A percentile compares a stretch with the other conserved stretches of the same genome.
Conservation (phyloP, 2,113 vertebrate genomes). For the Australoheros scitulus region DNA sequence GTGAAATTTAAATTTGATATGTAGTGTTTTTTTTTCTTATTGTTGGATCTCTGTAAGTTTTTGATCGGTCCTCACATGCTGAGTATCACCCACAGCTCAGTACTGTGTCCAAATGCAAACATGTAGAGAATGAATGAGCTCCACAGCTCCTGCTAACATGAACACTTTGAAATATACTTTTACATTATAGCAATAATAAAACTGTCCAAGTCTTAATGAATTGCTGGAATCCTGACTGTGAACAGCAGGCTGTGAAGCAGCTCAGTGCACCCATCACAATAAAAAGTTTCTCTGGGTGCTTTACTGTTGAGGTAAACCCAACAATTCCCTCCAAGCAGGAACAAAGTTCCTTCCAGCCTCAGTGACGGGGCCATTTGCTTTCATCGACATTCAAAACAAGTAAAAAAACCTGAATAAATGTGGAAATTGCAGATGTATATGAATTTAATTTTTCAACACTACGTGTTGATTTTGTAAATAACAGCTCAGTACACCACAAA, state of each 20-base stretch:
- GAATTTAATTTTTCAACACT: neutral
- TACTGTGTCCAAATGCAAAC: neutral
- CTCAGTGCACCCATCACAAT: neutral
- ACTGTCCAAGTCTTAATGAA: neutral
- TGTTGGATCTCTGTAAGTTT: neutral
- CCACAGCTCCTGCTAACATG: neutral
- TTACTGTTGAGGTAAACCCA: neutral
- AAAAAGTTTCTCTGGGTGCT: neutral
- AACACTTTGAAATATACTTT: neutral
- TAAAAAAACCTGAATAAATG: neutral
- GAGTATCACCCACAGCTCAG: neutral
- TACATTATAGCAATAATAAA: neutral
- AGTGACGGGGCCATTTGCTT: neutral
- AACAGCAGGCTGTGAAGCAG: neutral
- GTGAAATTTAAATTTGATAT: neutral
- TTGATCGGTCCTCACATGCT: neutral
- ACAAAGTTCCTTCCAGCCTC: neutral
- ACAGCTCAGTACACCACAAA: neutral
- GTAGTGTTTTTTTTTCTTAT: neutral
- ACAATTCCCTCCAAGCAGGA: too few relatives aligned
- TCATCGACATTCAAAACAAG: neutral
- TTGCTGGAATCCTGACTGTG: neutral
- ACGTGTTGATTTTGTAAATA: neutral
- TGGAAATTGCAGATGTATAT: neutral
- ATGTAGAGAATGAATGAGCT: neutral